These are phyloP conservation scores for Eunapius fragilis DNA, from an alignment of 37 sponge, comb jelly and placozoan species.

Conservation along the genomic window DNA sequence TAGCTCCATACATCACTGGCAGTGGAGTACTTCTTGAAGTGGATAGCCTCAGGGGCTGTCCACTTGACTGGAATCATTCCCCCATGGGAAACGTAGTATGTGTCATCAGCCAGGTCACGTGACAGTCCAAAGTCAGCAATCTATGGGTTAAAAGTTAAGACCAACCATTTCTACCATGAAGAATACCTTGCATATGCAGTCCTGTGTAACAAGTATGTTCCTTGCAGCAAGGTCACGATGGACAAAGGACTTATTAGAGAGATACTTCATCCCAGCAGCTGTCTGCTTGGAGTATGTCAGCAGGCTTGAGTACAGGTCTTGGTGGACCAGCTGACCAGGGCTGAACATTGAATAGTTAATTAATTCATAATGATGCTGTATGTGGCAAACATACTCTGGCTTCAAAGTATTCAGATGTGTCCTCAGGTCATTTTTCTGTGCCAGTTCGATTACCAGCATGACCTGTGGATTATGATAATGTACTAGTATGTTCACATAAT, in stretches of 20 bases:
- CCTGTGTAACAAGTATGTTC: not conserved
- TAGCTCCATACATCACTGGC: not conserved
- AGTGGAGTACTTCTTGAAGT: not conserved
- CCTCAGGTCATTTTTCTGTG: conserved; percentile 14
- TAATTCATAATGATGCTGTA: no score
- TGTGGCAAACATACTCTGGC: not conserved
- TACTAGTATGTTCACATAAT: not conserved
- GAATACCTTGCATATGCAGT: not conserved
- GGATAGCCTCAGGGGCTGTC: conserved; percentile 54
- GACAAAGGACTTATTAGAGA: not conserved
- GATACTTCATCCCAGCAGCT: not conserved
- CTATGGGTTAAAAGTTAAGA: not conserved
- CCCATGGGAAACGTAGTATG: conserved; percentile 23
- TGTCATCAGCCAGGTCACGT: conserved; percentile 13
- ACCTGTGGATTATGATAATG: conserved; percentile 4
- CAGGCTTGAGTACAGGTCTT: no score
- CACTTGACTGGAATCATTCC: conserved; percentile 51
- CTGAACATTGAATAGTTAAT: not conserved
- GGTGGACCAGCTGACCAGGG: not conserved
- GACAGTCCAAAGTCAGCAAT: conserved; percentile 70
- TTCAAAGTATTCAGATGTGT: not conserved
- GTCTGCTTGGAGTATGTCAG: not conserved
- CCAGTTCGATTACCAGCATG: conserved; percentile 39
- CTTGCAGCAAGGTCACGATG: not conserved
- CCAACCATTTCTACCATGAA: not conserved